A percentile compares a stretch with the other conserved stretches of the same genome.
Conservation (phyloP, 1,140 invertebrate species). For the Lepidurus arcticus region DNA sequence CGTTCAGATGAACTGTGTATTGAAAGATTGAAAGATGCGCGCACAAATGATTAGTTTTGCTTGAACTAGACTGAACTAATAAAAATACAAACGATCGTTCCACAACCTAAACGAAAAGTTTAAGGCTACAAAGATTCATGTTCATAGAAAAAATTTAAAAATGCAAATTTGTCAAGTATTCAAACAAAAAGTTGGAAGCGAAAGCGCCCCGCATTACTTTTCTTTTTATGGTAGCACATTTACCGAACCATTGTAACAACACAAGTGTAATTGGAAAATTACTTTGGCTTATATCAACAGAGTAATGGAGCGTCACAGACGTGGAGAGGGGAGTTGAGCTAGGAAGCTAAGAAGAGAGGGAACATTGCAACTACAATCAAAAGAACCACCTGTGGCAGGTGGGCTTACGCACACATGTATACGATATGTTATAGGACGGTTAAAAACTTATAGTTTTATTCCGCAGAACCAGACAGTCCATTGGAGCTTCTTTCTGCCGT, state of each 20-base stretch:
- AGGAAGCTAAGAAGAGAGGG: background rate
- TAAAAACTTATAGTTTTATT: background rate
- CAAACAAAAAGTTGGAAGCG: too few relatives aligned
- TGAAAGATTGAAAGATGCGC: background rate
- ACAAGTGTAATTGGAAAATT: too few relatives aligned
- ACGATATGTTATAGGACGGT: background rate
- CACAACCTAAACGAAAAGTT: background rate
- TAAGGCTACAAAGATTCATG: too few relatives aligned
- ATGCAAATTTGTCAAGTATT: too few relatives aligned
- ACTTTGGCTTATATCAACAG: background rate
- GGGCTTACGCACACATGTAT: background rate
- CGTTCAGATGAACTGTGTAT: background rate
- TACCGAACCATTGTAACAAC: too few relatives aligned
- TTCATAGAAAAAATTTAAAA: too few relatives aligned
- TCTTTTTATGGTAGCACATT: too few relatives aligned
- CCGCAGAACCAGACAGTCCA: background rate
- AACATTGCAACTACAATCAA: background rate
- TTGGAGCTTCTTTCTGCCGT: background rate
- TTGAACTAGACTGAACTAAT: background rate
- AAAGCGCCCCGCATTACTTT: too few relatives aligned
- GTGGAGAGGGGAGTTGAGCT: background rate
- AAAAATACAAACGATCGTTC: background rate
- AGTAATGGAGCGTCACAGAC: background rate
- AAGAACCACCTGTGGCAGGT: conserved; percentile 12
- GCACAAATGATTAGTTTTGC: background rate